Base-by-base conservation (phyloP, 2,888 invertebrate species). In the Plebejus anna region DNA sequence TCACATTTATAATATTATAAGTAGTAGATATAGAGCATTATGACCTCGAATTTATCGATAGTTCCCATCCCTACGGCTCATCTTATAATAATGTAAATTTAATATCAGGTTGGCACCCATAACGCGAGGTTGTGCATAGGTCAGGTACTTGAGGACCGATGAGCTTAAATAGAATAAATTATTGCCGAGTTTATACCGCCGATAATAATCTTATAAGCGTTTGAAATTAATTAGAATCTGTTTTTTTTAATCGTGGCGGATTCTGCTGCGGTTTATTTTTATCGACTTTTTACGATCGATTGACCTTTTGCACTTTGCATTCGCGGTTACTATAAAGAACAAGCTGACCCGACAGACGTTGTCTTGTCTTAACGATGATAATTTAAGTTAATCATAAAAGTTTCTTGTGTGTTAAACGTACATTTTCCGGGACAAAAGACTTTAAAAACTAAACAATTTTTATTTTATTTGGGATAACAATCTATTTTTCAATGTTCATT, bases 31-130 rank as follows among this genome's bases (percentile, higher is more conserved):
- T 55, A 22, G 28, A 61, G 61, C n/a, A 38, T n/a, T 7, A 9
- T 71, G 71, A 71, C 71, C 71, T 73, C 28, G 32, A 28, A 51
- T 28, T 4, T 73, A 55, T 73, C 73, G 73, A 51, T 32, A 51
- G 4, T 2, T 71, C 42, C 71, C 73, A 55, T 73, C 73, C 51
- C 55, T 73, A 55, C 4, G 28, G 51, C 73, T 28, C 73, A 73
- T 76, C 61, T 75, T 83, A 83, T 82, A 78, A 81, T 80, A 81
- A 82, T 80, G 82, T 83, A 83, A 84, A 84, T 84, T 83, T 85
- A 84, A 82, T 82, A 83, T 81, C 80, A 77, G 80, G 78, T 79
- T 77, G 77, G 79, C 79, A 79, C 80, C 78, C 78, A 81, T 76
- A 70, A 77, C 78, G 77, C 77, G 70, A 79, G 80, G 78, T 78